These are phyloP conservation scores for Moxostoma hubbsi DNA, from an alignment of 2,797 vertebrate species.

Conservation along the genomic window DNA sequence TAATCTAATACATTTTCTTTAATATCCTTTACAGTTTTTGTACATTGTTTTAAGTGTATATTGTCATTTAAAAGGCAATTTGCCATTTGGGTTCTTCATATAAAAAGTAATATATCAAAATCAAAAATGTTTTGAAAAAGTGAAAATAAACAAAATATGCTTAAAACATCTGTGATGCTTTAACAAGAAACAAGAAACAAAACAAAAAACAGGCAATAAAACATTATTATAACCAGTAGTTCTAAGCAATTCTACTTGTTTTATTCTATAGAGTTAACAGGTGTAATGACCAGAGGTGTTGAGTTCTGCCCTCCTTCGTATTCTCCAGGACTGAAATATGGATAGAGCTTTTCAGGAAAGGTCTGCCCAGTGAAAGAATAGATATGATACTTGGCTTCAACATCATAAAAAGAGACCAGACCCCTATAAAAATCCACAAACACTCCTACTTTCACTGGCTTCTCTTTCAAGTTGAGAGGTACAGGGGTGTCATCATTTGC, in stretches of 20 bases:
- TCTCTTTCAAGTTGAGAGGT: constrained; percentile 47
- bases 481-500: constrained; percentile 17
- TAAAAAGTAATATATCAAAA: not conserved
- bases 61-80: too few relatives aligned
- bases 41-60: too few relatives aligned
- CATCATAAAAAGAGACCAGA: constrained; percentile 55
- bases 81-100: not conserved
- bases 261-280: constrained; percentile 39
- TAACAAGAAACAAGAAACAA: not conserved
- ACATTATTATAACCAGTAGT: not conserved
- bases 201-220: not conserved
- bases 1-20: too few relatives aligned
- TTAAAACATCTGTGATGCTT: not conserved
- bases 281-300: constrained; percentile 64
- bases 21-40: too few relatives aligned
- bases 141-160: not conserved
- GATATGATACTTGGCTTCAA: constrained; percentile 55
- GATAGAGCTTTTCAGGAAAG: constrained; percentile 65
- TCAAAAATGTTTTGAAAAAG: not conserved
- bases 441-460: constrained; percentile 63
- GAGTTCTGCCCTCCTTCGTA: constrained; percentile 53
- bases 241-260: too few relatives aligned
- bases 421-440: constrained; percentile 61
- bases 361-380: constrained; percentile 62
- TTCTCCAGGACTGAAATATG: constrained; percentile 62